Percentiles rank a stretch among this genome's conserved stretches.
phyloP scores from a whole-genome alignment of 2,888 invertebrate species.

The Tipula vernalis region DNA sequence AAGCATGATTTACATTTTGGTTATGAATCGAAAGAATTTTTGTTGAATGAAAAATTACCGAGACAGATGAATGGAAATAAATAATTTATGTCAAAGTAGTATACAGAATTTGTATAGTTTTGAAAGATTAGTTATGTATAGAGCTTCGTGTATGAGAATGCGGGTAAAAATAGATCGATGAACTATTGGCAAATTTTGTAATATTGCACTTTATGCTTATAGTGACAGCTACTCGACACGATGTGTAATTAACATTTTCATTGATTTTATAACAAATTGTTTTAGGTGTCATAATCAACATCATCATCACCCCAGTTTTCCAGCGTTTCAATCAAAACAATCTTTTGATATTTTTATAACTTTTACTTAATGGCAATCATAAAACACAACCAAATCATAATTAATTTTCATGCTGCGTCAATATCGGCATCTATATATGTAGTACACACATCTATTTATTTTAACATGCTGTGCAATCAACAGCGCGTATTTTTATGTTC shows the following conservation, averaged over 20 bases:
- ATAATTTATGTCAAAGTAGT: not conserved
- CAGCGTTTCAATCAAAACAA: not conserved
- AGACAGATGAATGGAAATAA: not conserved
- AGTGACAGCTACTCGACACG: not conserved
- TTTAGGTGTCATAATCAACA: not conserved
- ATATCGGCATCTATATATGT: not conserved
- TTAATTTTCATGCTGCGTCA: not conserved
- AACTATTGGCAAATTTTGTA: not conserved
- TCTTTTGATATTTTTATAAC: not conserved
- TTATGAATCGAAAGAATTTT: not conserved
- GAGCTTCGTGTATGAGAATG: not conserved
- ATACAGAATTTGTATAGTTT: not conserved
- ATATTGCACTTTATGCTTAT: not conserved
- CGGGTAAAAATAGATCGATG: not conserved
- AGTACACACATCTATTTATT: not conserved
- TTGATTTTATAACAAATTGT: not conserved
- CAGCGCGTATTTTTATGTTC: not conserved
- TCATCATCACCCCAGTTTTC: not conserved
- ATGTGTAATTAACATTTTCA: not conserved
- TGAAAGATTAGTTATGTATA: not conserved
- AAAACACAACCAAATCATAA: not conserved
- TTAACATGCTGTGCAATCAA: not conserved
- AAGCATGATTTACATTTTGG: not conserved
- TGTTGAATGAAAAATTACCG: not conserved
- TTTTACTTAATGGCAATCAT: not conserved